These are phyloP conservation scores for Hippoglossus hippoglossus DNA, from an alignment of 2,797 vertebrate species.

Conservation along the genomic window DNA sequence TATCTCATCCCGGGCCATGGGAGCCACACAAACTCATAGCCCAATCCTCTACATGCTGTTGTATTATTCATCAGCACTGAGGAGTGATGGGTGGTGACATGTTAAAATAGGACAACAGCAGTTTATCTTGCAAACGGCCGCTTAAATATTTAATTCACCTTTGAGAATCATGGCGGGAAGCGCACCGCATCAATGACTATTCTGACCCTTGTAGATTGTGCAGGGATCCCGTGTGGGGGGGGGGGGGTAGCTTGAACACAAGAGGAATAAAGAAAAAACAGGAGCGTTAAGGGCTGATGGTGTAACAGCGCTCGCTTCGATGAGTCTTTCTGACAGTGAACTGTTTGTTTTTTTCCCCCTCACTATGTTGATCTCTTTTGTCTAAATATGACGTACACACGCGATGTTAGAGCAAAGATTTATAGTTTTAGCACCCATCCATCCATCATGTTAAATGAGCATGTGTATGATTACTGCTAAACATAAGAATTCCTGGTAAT, in stretches of 20 bases:
- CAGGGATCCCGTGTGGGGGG: constrained; percentile 1
- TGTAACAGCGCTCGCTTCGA: constrained; percentile 24
- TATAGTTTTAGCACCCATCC: not conserved
- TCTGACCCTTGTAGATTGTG: not conserved
- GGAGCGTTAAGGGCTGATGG: constrained; percentile 15
- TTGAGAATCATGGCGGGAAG: constrained; percentile 48
- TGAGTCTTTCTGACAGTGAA: constrained; percentile 10
- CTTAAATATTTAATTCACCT: constrained; percentile 78
- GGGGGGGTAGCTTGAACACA: constrained; percentile 21
- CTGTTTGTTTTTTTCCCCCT: constrained; percentile 8
- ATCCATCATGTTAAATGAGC: not conserved
- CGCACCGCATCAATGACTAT: constrained; percentile 14
- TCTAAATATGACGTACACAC: constrained; percentile 31
- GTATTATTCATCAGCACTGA: constrained; percentile 70
- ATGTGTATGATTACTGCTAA: not conserved
- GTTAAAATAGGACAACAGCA: constrained; percentile 77
- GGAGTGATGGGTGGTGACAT: constrained; percentile 64
- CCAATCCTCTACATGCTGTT: constrained; percentile 38
- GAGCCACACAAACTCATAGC: constrained; percentile 19
- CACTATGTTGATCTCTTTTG: constrained; percentile 15
- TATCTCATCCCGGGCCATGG: constrained; percentile 10
- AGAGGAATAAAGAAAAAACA: constrained; percentile 19
- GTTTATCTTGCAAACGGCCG: constrained; percentile 77
- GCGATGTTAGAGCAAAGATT: constrained; percentile 1
- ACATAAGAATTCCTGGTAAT: not conserved